A percentile compares a stretch with the other conserved stretches of the same genome.
Conservation (phyloP, 1,140 invertebrate genomes). For the Oreohelix idahoensis region DNA sequence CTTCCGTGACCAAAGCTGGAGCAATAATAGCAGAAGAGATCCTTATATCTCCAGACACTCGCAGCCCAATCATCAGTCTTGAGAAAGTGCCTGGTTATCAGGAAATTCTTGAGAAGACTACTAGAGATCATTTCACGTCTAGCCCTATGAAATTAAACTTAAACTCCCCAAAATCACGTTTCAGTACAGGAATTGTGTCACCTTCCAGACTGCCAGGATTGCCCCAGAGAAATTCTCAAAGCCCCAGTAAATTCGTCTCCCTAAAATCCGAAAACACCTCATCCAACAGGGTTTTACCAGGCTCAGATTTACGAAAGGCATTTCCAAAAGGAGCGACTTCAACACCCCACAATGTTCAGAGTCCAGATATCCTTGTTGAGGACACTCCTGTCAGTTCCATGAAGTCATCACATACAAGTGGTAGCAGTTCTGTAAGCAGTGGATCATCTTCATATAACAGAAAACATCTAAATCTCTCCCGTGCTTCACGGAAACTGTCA, state of each 20-base stretch:
- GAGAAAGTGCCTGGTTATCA: background rate
- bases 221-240: background rate
- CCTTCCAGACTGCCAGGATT: background rate
- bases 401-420: background rate
- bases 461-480: background rate
- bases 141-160: background rate
- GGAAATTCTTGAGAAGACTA: background rate
- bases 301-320: background rate
- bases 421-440: background rate
- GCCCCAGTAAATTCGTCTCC: background rate
- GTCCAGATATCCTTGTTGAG: background rate
- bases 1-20: background rate
- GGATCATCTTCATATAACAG: background rate
- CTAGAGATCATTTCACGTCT: background rate
- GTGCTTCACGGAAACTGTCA: background rate
- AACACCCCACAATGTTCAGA: background rate
- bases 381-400: background rate
- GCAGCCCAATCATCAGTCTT: constrained; percentile 15
- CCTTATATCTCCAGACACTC: constrained; percentile 36
- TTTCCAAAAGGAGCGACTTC: background rate
- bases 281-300: background rate
- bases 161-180: background rate
- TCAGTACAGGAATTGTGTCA: background rate
- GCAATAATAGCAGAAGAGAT: constrained; percentile 23
- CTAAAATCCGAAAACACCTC: background rate